Evolutionary conservation across 2,797 vertebrate species (phyloP), one percentile per base, ranked within the genome.

Genomic region (Falco novaeseelandiae): DNA sequence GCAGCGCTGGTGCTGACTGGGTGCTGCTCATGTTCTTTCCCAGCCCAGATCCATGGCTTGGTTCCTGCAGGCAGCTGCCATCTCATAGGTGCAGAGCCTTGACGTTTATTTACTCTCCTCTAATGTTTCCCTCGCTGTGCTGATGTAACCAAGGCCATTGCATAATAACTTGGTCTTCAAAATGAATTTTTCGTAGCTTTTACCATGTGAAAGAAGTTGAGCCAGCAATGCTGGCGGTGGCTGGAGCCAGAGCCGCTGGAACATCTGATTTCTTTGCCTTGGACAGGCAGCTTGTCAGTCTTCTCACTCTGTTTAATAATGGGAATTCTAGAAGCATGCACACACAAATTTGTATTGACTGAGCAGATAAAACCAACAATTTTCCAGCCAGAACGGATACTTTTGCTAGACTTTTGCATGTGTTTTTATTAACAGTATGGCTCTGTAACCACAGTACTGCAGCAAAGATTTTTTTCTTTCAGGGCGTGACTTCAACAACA

Each of bases 31-130:
- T 6, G 62, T 71, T 15, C 12, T 58, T 42, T 8, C 9, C 32
- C 1, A 0, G 44, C 62, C 1, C 2, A 5, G 63, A 30, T 22
- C 52, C 1, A 62, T 0, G 74, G 19, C 79, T 79, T 0, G 6
- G 70, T 61, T 12, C 71, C 79, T 5, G 85, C 49, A 0, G 71
- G 83, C 16, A 1, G 74, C 81, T n/a, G 66, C 57, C 1, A 10
- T 40, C 78, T 63, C 2, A 0, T 70, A 38, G 62, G 42, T 32
- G 0, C 65, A 22, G 38, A 82, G 70, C 77, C 77, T 72, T 48
- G 83, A 7, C 52, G 5, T 74, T 46, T 72, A 26, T 90, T 71
- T 72, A 12, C 58, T 69, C 38, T 89, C 54, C 61, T 29, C 23
- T 10, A 0, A 54, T 29, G 74, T 32, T 91, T 85, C 82, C 84